Evolutionary conservation across 1,140 invertebrate genomes (phyloP), one percentile per base, ranked within the genome.

Genomic region (Neodiprion virginianus): DNA sequence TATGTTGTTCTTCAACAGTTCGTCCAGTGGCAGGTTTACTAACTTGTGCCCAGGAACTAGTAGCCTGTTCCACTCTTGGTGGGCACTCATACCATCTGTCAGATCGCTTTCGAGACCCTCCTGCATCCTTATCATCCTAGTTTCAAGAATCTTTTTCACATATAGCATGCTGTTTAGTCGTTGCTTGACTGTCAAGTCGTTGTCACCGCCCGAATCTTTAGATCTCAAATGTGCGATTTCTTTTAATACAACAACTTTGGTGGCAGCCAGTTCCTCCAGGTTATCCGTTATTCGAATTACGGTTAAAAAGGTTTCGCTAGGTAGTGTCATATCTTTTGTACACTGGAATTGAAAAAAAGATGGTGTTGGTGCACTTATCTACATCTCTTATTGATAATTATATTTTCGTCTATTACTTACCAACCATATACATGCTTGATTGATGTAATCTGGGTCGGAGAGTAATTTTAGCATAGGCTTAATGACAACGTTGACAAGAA

Each of bases 391-490:
- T 12, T 61, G 79, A 75, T 74, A 76, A 72, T 10, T 40, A 61
- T 12, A 61, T 61, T 17, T 17, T 61, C 53, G 53, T 73, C 67
- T 69, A 65, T 72, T 75, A 92, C 93, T 93, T 88, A 97, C 96
- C 90, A 96, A 91, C 94, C 95, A 96, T 82, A 98, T 93, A 84
- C 97, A 94, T 72, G 93, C 92, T 89, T 96, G 95, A 90, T 98
- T 98, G 78, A 99, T 94, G 86, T 96, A 98, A 91, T 98, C 96
- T 74, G 97, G 97, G 89, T 98, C 96, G 48, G 96, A 96, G 69
- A 98, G 88, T 79, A 96, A 89, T 84, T 94, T 90, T 65, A 98
- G 90, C 7, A 96, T 86, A 7, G 96, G 96, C 77, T 92, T 89
- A 74, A 98, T 92, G 67, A 98, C 91, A 78, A 92, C 91, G 80